Evolutionary conservation across 1,140 invertebrate genomes (phyloP).

Genomic region (Ips typographus): DNA sequence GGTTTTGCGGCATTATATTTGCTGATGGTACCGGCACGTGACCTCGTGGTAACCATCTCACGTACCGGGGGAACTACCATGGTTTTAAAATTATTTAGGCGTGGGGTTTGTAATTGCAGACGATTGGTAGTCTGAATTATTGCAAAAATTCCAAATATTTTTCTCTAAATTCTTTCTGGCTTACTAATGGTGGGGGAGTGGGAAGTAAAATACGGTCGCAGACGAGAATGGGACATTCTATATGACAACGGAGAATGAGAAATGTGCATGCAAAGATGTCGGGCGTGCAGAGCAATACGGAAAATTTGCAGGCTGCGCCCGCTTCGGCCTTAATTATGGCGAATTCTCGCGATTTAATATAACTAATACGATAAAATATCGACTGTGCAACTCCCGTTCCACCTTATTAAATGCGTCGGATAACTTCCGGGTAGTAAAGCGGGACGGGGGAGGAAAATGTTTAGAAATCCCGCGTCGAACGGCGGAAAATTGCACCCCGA

Average conservation of each 20-base stretch:
- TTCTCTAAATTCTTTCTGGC: too few relatives aligned
- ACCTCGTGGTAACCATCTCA: too few relatives aligned
- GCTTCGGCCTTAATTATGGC: slow-evolving; percentile 19
- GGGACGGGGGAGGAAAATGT: not conserved
- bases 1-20: too few relatives aligned
- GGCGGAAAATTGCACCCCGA: slow-evolving; percentile 5
- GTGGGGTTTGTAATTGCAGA: too few relatives aligned
- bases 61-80: too few relatives aligned
- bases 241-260: not conserved
- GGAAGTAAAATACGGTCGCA: not conserved
- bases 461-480: slow-evolving; percentile 20
- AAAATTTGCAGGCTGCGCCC: slow-evolving; percentile 5
- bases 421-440: slow-evolving; percentile 4
- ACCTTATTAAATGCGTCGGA: slow-evolving; percentile 27
- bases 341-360: slow-evolving; percentile 24
- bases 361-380: slow-evolving; percentile 24
- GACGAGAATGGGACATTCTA: not conserved
- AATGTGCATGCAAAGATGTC: slow-evolving; percentile 4
- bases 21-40: too few relatives aligned
- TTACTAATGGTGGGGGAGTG: not conserved
- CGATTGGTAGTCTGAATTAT: too few relatives aligned
- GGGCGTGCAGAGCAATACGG: not conserved
- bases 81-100: too few relatives aligned
- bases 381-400: slow-evolving; percentile 11
- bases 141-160: too few relatives aligned